phyloP scores from a whole-genome alignment of 2,888 invertebrate species.

The Allophyes oxyacanthae region DNA sequence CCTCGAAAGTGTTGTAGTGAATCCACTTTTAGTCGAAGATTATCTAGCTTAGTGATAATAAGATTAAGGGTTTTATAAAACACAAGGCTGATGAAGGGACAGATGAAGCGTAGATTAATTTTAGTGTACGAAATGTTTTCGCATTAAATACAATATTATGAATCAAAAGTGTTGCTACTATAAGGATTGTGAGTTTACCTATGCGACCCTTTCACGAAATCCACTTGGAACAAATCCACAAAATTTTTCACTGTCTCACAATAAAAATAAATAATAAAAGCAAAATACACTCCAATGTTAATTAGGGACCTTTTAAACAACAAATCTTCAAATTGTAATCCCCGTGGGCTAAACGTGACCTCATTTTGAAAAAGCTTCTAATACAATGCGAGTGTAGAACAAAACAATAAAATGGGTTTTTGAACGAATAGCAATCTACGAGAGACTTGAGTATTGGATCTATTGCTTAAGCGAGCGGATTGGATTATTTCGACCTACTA shows the following conservation, averaged over 20 bases:
- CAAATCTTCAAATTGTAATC: constrained; percentile 37
- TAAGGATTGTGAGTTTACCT: too few species aligned
- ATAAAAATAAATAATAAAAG: constrained; percentile 2
- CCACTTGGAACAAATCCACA: background rate
- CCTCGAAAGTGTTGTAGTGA: constrained; percentile 12
- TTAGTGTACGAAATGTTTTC: too few species aligned
- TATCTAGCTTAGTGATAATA: constrained; percentile 25
- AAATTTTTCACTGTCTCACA: constrained; percentile 8
- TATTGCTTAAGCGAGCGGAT: constrained; percentile 29
- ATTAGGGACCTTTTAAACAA: constrained; percentile 30
- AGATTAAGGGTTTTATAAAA: constrained; percentile 28
- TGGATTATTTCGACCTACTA: constrained; percentile 21
- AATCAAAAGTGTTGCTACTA: too few species aligned
- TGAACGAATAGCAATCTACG: constrained; percentile 32
- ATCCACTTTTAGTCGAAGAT: constrained; percentile 24
- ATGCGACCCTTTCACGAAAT: background rate
- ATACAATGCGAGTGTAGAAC: constrained; percentile 28
- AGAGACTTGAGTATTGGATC: constrained; percentile 16
- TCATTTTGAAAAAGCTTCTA: constrained; percentile 26
- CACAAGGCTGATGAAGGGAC: background rate
- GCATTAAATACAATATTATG: too few species aligned
- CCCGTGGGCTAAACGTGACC: constrained; percentile 26
- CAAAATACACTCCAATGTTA: constrained; percentile 14
- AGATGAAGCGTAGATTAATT: too few species aligned
- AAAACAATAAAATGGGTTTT: constrained; percentile 40